Base-by-base conservation (phyloP, 2,888 invertebrate genomes). In the Laothoe populi region DNA sequence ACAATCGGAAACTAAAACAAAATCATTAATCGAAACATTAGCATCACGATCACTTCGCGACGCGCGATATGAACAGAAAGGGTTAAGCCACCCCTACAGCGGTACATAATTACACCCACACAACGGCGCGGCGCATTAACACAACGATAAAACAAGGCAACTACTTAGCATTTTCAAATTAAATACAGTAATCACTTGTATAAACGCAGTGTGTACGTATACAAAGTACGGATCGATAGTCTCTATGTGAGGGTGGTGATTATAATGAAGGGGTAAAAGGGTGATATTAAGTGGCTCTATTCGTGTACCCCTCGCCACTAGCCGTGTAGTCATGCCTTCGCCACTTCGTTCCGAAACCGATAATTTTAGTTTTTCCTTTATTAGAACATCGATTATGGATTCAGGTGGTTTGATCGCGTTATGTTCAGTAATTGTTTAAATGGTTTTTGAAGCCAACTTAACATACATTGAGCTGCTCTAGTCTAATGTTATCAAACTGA, bases 101-200 rank as follows among this genome's bases (percentile, higher is more conserved):
- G 68, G 69, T 72, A 78, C 83, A 82, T 88, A 87, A 88, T 88
- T 88, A 90, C 86, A 78, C 82, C 70, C 85, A 78, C 83, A 80
- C 83, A 75, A 70, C 75, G 64, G 71, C 70, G 78, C 70, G 64
- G 65, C 67, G 75, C 85, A 78, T 79, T 82, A 84, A 84, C 82
- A 86, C 87, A 83, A 71, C 82, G 76, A 85, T 86, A 86, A 88
- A 90, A 89, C 90, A 90, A 88, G 87, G 87, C 86, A 90, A 92
- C 92, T 92, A 90, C 92, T 92, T 92, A 92, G 89, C 92, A 90
- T 92, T 92, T 92, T 92, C 92, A 90, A 92, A 92, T 92, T 91
- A 92, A 92, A 91, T 90, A 92, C 92, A 92, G 92, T 92, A 92
- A 92, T 92, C 91, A 92, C 90, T 88, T 87, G 88, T 90, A 88